Conservation (phyloP, 2,888 invertebrate species). For the Ophion obscuratus region DNA sequence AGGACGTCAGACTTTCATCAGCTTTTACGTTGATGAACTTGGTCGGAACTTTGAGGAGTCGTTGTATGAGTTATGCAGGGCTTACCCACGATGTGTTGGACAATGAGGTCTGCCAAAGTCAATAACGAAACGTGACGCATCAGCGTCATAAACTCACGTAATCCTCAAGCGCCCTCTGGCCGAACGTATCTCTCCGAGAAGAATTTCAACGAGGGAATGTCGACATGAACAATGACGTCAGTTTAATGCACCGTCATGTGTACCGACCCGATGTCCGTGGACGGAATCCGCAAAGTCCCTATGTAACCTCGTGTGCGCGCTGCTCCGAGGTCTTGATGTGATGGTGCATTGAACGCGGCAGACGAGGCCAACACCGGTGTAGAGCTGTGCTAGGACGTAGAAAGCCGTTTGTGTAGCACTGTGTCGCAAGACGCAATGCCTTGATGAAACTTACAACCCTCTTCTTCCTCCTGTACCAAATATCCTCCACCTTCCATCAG, state of each 20-base stretch:
- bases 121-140: not conserved
- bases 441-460: not conserved
- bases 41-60: not conserved
- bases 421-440: not conserved
- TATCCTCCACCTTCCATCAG: not conserved
- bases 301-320: not conserved
- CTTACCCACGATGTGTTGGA: not conserved
- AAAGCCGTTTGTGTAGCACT: not conserved
- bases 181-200: not conserved
- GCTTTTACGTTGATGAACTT: not conserved
- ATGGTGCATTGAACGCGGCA: not conserved
- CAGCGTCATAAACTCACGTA: too few relatives aligned
- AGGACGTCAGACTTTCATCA: not conserved
- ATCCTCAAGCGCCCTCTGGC: not conserved
- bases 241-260: not conserved
- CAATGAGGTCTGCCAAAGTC: not conserved
- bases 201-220: not conserved
- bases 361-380: not conserved
- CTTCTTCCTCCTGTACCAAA: not conserved
- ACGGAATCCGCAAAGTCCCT: not conserved
- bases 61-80: not conserved
- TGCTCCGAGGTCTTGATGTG: not conserved
- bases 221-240: not conserved
- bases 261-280: not conserved
- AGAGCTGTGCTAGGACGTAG: not conserved